Percentiles rank a stretch among this genome's conserved stretches.
These are phyloP conservation scores for Lepus americanus DNA, from an alignment of 2,113 vertebrate genomes.

Conservation along the genomic window DNA sequence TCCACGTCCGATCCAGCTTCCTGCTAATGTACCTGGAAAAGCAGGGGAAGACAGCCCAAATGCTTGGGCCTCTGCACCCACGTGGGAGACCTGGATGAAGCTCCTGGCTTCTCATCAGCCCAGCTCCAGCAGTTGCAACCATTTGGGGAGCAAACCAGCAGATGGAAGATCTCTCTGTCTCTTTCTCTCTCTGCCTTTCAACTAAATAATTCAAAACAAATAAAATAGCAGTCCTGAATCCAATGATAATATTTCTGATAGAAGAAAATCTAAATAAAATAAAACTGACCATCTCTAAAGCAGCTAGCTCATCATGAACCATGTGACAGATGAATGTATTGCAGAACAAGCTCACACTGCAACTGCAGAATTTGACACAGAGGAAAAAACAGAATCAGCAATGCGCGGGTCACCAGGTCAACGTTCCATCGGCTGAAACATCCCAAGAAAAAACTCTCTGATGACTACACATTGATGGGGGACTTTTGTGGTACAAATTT, in stretches of 20 bases:
- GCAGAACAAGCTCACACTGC: neutral
- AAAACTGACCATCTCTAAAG: neutral
- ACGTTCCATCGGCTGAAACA: neutral
- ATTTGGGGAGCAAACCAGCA: no score
- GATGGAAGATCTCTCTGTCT: no score
- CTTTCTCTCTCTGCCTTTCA: no score
- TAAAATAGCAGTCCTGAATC: neutral
- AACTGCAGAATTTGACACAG: neutral
- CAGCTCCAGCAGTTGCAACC: no score
- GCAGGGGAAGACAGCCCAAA: no score
- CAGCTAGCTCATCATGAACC: neutral
- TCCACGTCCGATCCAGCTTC: no score
- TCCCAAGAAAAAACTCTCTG: neutral
- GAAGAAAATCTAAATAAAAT: slow-evolving; percentile 28
- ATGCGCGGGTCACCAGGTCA: neutral
- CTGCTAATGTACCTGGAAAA: no score
- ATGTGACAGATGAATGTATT: neutral
- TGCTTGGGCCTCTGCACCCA: no score
- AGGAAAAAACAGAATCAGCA: neutral
- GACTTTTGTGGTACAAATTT: neutral
- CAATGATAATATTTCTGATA: neutral
- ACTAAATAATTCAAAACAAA: neutral
- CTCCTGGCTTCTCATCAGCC: no score
- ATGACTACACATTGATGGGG: neutral
- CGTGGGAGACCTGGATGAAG: no score